phyloP scores from a whole-genome alignment of 2,888 invertebrate species.

The Malthinus flaveolus region DNA sequence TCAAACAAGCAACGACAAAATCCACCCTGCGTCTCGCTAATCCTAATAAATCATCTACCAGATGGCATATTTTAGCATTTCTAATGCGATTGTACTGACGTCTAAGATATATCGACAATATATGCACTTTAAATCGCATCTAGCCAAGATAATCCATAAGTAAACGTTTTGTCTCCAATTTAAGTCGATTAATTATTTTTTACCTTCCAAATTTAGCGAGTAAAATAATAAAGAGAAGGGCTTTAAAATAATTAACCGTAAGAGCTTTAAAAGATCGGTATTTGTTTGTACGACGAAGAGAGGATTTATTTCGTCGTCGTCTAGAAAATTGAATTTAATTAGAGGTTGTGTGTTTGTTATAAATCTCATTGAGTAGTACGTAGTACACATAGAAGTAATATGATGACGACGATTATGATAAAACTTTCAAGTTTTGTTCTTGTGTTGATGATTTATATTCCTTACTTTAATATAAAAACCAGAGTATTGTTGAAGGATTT shows the following conservation, averaged over 20 bases:
- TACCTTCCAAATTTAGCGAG: too few species aligned
- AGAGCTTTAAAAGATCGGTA: slow-evolving; percentile 22
- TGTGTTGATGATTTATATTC: neutral
- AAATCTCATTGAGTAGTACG: too few species aligned
- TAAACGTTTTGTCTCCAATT: slow-evolving; percentile 37
- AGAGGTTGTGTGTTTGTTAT: too few species aligned
- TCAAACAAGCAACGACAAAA: slow-evolving; percentile 23
- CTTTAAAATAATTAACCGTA: slow-evolving; percentile 32
- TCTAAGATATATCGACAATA: slow-evolving; percentile 55
- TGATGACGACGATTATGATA: too few species aligned
- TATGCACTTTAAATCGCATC: slow-evolving; percentile 50
- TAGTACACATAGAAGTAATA: too few species aligned
- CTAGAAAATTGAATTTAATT: too few species aligned
- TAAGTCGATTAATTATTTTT: neutral
- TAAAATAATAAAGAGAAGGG: slow-evolving; percentile 5
- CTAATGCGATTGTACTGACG: slow-evolving; percentile 54
- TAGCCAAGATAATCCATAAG: slow-evolving; percentile 40
- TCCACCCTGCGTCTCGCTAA: slow-evolving; percentile 24
- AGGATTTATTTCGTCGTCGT: too few species aligned
- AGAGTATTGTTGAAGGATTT: slow-evolving; percentile 1
- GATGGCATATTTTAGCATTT: slow-evolving; percentile 57
- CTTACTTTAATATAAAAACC: neutral
- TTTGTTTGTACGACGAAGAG: too few species aligned
- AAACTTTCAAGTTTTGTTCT: neutral
- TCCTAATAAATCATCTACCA: slow-evolving; percentile 54